Percentiles rank a stretch among this genome's conserved stretches.
These are phyloP conservation scores for Blastobasis lacticolella DNA, from an alignment of 2,888 invertebrate species.

Conservation along the genomic window DNA sequence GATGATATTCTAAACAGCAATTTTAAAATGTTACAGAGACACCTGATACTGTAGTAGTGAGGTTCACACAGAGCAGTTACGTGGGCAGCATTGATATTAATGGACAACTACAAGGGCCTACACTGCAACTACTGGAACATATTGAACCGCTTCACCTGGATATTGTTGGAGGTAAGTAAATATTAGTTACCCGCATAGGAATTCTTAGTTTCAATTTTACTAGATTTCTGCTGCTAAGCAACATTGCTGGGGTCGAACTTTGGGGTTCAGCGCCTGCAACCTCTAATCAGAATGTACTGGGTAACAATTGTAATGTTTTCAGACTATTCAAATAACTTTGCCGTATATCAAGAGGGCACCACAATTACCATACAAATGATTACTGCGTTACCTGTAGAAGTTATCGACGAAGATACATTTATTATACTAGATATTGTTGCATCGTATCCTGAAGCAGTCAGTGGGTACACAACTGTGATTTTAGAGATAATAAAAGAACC, in stretches of 20 bases:
- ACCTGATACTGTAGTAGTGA: slow-evolving; percentile 11
- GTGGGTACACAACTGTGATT: slow-evolving; percentile 10
- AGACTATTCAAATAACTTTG: slow-evolving; percentile 12
- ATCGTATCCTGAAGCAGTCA: slow-evolving; percentile 14
- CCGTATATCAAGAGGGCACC: not conserved
- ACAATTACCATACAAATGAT: slow-evolving; percentile 1
- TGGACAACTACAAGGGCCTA: slow-evolving; percentile 13
- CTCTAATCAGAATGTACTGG: not conserved
- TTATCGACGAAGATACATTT: slow-evolving; percentile 9
- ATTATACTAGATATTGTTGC: slow-evolving; percentile 17
- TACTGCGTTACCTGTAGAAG: slow-evolving; percentile 6
- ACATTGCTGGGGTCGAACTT: no score
- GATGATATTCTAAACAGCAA: not conserved
- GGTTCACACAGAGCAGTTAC: slow-evolving; percentile 17
- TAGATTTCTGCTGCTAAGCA: no score
- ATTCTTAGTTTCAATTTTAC: no score
- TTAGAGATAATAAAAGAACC: slow-evolving; percentile 15
- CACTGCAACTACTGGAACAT: slow-evolving; percentile 8
- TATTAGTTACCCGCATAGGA: not conserved
- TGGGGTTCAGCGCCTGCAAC: no score
- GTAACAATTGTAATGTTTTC: not conserved
- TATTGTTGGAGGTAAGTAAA: slow-evolving; percentile 6
- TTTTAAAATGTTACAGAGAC: slow-evolving; percentile 9
- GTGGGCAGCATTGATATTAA: slow-evolving; percentile 17
- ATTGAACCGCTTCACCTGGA: not conserved